A percentile compares a stretch with the other conserved stretches of the same genome.
These are phyloP conservation scores for Clanis bilineata DNA, from an alignment of 2,888 invertebrate species.

Conservation along the genomic window DNA sequence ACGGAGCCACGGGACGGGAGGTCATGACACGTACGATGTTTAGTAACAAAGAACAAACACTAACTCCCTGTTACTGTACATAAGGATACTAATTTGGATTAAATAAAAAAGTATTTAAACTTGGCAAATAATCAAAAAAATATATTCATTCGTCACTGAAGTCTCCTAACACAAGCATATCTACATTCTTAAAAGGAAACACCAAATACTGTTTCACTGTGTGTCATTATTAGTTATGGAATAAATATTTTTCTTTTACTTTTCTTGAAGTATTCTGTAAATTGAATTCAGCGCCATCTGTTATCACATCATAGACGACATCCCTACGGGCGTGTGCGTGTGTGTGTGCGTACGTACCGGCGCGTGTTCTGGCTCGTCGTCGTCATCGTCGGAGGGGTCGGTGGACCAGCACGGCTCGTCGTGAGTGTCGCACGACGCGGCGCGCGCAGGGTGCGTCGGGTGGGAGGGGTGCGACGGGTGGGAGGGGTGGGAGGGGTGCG, in stretches of 20 bases:
- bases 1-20: slow-evolving; percentile 1
- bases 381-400: slow-evolving; percentile 95
- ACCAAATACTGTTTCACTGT: neutral
- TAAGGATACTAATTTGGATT: neutral
- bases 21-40: neutral
- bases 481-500: slow-evolving; percentile 89
- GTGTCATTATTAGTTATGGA: neutral
- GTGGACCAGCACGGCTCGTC: slow-evolving; percentile 95
- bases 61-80: neutral
- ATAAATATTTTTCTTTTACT: neutral
- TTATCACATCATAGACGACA: neutral
- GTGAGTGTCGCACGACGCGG: slow-evolving; percentile 74
- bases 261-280: neutral
- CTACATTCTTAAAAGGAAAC: too few species aligned
- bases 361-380: slow-evolving; percentile 88
- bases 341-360: slow-evolving; percentile 52
- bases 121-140: neutral
- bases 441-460: slow-evolving; percentile 46
- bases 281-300: neutral
- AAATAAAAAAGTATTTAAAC: neutral
- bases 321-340: neutral
- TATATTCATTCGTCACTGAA: neutral
- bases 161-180: too few species aligned
- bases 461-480: slow-evolving; percentile 57
- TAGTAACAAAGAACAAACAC: slow-evolving; percentile 5